Conservation (phyloP, 2,113 vertebrate genomes). For the Taurulus bubalis region DNA sequence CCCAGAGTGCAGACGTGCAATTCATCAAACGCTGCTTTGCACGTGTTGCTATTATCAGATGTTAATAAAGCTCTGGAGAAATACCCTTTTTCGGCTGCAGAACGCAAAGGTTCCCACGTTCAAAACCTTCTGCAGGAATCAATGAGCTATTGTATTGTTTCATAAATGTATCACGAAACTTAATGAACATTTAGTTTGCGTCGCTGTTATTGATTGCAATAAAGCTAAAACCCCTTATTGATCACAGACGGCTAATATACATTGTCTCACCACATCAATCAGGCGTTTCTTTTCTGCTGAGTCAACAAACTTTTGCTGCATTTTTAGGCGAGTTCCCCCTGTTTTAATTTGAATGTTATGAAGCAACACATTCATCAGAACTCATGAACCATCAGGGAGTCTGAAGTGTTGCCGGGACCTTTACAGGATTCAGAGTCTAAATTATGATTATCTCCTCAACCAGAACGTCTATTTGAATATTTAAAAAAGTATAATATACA, state of each 20-base stretch:
- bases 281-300: constrained; percentile 10
- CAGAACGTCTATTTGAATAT: no score
- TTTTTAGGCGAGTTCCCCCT: no score
- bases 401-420: no score
- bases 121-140: constrained; percentile 27
- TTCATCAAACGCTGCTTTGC: constrained; percentile 34
- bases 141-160: constrained; percentile 46
- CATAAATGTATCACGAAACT: constrained; percentile 47
- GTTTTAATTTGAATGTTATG: neutral
- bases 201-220: constrained; percentile 54
- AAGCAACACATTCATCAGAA: neutral
- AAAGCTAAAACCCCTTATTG: constrained; percentile 52
- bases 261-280: constrained; percentile 23
- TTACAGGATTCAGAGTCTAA: no score
- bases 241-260: constrained; percentile 36
- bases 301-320: neutral
- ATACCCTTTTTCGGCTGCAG: no score
- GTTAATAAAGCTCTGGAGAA: constrained; percentile 2
- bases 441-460: no score
- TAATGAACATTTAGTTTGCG: constrained; percentile 54
- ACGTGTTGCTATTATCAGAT: constrained; percentile 12
- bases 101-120: no score
- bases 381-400: neutral
- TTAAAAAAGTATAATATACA: no score
- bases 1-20: neutral